Evolutionary conservation across 2,888 invertebrate genomes (phyloP).

Genomic region (Chymomyza amoena): DNA sequence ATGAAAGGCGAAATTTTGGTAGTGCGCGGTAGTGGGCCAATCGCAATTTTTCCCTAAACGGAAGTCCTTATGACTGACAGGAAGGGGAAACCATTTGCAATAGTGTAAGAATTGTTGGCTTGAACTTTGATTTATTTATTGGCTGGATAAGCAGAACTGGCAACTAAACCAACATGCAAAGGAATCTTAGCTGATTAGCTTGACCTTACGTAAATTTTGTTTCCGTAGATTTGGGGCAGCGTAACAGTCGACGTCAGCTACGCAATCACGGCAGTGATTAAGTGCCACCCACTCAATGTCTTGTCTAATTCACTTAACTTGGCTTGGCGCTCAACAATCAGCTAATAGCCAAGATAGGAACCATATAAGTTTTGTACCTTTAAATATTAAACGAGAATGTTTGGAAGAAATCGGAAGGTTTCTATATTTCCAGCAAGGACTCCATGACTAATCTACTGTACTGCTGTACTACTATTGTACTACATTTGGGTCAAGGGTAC

Average conservation of each 20-base stretch:
- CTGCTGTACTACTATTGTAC: no score
- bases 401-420: no score
- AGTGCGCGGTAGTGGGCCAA: not conserved
- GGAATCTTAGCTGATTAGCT: slow-evolving; percentile 50
- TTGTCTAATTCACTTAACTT: slow-evolving; percentile 57
- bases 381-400: no score
- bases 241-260: not conserved
- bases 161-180: slow-evolving; percentile 29
- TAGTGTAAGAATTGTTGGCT: not conserved
- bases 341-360: not conserved
- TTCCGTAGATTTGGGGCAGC: not conserved
- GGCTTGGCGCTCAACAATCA: slow-evolving; percentile 1
- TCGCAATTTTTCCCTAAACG: not conserved
- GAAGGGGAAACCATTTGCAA: slow-evolving; percentile 18
- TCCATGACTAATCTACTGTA: no score
- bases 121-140: slow-evolving; percentile 63
- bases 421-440: no score
- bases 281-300: slow-evolving; percentile 50
- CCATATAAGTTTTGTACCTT: no score
- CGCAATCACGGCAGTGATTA: slow-evolving; percentile 40
- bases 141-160: slow-evolving; percentile 15
- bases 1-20: slow-evolving; percentile 74
- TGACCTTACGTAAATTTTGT: slow-evolving; percentile 3
- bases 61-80: not conserved
- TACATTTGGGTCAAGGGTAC: no score